Percentiles rank a stretch among this genome's conserved stretches.
phyloP scores from a whole-genome alignment of 2,888 invertebrate genomes.

The Adineta ricciae region DNA sequence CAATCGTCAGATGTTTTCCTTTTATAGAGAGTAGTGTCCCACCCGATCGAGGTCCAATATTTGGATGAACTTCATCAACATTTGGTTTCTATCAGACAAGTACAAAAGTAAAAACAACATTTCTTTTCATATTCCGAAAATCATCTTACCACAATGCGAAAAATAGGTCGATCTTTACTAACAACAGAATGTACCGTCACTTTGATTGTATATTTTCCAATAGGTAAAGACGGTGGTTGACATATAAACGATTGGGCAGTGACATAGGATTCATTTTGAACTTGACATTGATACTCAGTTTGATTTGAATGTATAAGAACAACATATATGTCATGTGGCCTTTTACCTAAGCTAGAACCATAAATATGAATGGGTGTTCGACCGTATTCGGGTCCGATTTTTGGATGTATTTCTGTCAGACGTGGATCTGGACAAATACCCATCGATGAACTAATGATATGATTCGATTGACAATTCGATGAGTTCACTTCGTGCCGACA shows the following conservation, averaged over 20 bases:
- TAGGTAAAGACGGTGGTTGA: background rate
- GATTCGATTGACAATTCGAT: background rate
- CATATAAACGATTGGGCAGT: background rate
- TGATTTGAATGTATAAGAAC: background rate
- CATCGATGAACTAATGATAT: background rate
- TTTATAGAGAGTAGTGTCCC: slow-evolving; percentile 80
- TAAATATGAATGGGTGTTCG: background rate
- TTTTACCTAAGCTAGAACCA: slow-evolving; percentile 12
- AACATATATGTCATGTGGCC: background rate
- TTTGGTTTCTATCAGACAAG: background rate
- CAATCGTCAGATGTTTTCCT: slow-evolving; percentile 86
- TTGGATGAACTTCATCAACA: slow-evolving; percentile 56
- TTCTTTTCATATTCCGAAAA: background rate
- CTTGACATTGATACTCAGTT: background rate
- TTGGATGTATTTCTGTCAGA: background rate
- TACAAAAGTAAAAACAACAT: background rate
- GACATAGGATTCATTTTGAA: background rate
- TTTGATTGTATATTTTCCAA: background rate
- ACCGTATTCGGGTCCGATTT: background rate
- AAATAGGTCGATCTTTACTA: slow-evolving; percentile 7
- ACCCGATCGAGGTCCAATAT: slow-evolving; percentile 80
- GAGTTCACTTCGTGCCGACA: background rate
- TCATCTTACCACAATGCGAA: background rate
- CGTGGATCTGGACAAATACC: slow-evolving; percentile 9
- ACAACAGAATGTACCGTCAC: background rate